Evolutionary conservation across 1,140 invertebrate species (phyloP), one percentile per base, ranked within the genome.

Genomic region (Papilio polytes): DNA sequence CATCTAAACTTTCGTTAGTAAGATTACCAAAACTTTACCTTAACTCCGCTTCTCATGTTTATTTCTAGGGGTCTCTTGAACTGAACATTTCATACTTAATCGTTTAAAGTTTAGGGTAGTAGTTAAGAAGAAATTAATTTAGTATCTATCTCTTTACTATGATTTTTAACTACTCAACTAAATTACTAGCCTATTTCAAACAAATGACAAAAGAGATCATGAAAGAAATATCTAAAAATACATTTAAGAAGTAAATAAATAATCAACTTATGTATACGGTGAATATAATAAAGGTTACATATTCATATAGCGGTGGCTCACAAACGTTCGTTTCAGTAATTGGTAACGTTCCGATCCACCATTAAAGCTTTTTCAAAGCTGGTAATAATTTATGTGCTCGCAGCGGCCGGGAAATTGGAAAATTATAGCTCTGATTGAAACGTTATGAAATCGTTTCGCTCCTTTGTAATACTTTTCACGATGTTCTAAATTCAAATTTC

Each of bases 311-410:
- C 63, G 15, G 10, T 46, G 46, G 20, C 20, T 59, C 74, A 56
- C 74, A 31, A 56, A 77, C 74, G 63, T 77, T 77, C 74, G 74
- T 77, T 77, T 59, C 74, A 56, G 51, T 77, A 77, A 77, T 77
- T 77, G 51, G 74, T 77, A 56, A 77, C 48, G 48, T 77, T 36
- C 48, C 51, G 51, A 56, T 77, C 44, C 46, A 8, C 74, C 51
- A 56, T 77, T 77, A 77, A 77, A 77, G 74, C 74, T 77, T 77
- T 77, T 77, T 77, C 74, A 77, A 77, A 77, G 51, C 74, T 51
- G 74, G 74, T 56, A 77, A 77, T 77, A 77, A 77, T 77, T 77
- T 77, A 77, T 77, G 74, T 48, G 74, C 74, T 56, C 74, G 74
- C 46, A 77, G 31, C 53, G 51, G 74, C 13, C 48, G 74, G 74